Percentiles rank a stretch among this genome's conserved stretches.
These are phyloP conservation scores for Eriosoma lanigerum DNA, from an alignment of 1,140 invertebrate genomes.

Conservation along the genomic window DNA sequence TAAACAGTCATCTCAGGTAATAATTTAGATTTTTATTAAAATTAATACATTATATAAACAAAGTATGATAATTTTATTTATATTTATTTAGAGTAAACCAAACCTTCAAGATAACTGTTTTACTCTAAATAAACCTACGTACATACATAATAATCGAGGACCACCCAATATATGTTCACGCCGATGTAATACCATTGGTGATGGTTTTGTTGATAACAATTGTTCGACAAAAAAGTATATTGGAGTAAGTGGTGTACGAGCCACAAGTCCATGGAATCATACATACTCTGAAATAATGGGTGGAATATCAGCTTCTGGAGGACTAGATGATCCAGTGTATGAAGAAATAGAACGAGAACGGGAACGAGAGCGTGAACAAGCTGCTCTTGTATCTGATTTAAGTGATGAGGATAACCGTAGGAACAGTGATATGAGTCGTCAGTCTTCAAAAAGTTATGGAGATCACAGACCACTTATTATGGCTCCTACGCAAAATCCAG, in stretches of 20 bases:
- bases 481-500: constrained; percentile 64
- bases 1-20: constrained; percentile 37
- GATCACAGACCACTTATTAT: constrained; percentile 74
- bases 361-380: constrained; percentile 60
- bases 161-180: constrained; percentile 23
- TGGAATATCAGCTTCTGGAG: constrained; percentile 58
- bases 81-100: constrained; percentile 34
- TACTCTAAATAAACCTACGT: constrained; percentile 26
- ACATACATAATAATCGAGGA: constrained; percentile 34
- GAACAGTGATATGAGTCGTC: constrained; percentile 75
- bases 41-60: no score
- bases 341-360: constrained; percentile 72
- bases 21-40: no score
- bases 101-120: constrained; percentile 46
- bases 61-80: background rate
- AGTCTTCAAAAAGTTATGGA: constrained; percentile 76
- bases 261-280: constrained; percentile 61
- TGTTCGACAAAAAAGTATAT: constrained; percentile 39
- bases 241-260: constrained; percentile 52
- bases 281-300: constrained; percentile 66
- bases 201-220: constrained; percentile 38
- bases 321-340: constrained; percentile 73
- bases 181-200: constrained; percentile 40
- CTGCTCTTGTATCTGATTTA: constrained; percentile 72
- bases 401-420: constrained; percentile 75